Conservation (phyloP, 1,140 invertebrate genomes). For the Drosophila orosa region DNA sequence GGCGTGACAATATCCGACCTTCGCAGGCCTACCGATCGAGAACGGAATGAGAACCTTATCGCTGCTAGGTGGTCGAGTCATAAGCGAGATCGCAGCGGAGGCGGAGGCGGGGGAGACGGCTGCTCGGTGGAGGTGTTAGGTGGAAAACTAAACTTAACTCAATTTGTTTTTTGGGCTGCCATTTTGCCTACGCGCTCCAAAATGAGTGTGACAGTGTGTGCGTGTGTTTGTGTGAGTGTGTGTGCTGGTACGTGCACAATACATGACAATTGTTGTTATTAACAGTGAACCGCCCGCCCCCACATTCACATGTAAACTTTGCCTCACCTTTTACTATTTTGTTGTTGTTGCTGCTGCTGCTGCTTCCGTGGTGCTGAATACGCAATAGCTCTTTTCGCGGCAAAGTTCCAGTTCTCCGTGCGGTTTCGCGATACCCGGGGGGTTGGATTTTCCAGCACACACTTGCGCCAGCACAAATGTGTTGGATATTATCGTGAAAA, state of each 20-base stretch:
- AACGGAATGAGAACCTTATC: conserved; percentile 50
- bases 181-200: conserved; percentile 71
- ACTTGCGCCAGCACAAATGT: conserved; percentile 73
- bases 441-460: conserved; percentile 21
- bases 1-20: conserved; percentile 24
- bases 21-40: conserved; percentile 29
- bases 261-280: conserved; percentile 76
- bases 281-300: conserved; percentile 50
- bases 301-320: conserved; percentile 53
- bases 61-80: conserved; percentile 7
- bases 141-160: conserved; percentile 52
- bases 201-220: conserved; percentile 47
- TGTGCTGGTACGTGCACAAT: conserved; percentile 45
- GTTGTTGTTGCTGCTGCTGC: conserved; percentile 42
- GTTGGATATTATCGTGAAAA: conserved; percentile 60
- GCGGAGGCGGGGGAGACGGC: neutral
- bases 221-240: conserved; percentile 14
- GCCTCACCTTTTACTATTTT: conserved; percentile 65
- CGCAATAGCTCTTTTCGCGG: conserved; percentile 61
- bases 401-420: conserved; percentile 3
- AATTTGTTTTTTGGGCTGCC: conserved; percentile 57
- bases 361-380: conserved; percentile 56
- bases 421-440: conserved; percentile 34
- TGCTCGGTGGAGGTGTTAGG: conserved; percentile 17
- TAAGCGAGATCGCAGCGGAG: conserved; percentile 29